Evolutionary conservation across 92 coral and sea anemone genomes (phyloP).

Genomic region (Galaxea fascicularis): DNA sequence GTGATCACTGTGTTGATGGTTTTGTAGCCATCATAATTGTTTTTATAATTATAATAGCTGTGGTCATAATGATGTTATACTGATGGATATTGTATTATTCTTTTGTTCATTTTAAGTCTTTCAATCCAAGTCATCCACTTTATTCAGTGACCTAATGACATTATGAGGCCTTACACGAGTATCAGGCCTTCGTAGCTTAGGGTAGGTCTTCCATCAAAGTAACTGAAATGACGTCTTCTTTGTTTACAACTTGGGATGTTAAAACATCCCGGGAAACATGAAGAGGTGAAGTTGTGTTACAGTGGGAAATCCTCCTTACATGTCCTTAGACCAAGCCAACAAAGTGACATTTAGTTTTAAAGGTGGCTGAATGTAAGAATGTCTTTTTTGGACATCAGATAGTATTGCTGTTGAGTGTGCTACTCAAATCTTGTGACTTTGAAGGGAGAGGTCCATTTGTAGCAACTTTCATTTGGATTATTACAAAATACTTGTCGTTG

Average conservation of each 20-base stretch:
- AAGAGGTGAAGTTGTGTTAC: not conserved
- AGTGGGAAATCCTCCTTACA: not conserved
- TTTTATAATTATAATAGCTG: not conserved
- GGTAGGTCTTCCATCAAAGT: not conserved
- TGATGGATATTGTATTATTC: too few species aligned
- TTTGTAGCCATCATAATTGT: not conserved
- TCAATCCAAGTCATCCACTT: not conserved
- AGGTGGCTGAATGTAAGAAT: not conserved
- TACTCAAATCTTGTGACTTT: not conserved
- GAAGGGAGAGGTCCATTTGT: not conserved
- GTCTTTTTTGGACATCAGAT: not conserved
- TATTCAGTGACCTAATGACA: not conserved
- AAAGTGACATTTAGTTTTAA: constrained; percentile 17
- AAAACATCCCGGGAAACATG: not conserved
- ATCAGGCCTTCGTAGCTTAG: too few species aligned
- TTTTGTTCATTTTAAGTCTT: not conserved
- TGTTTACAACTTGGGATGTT: not conserved
- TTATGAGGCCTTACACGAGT: not conserved
- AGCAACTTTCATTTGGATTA: not conserved
- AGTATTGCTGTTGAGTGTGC: not conserved
- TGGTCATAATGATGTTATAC: not conserved
- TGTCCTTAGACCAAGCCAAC: not conserved
- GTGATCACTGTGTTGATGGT: not conserved
- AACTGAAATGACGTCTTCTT: not conserved
- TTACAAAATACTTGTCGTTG: not conserved